Evolutionary conservation across 2,888 invertebrate genomes (phyloP).

Genomic region (Tipula unca): DNA sequence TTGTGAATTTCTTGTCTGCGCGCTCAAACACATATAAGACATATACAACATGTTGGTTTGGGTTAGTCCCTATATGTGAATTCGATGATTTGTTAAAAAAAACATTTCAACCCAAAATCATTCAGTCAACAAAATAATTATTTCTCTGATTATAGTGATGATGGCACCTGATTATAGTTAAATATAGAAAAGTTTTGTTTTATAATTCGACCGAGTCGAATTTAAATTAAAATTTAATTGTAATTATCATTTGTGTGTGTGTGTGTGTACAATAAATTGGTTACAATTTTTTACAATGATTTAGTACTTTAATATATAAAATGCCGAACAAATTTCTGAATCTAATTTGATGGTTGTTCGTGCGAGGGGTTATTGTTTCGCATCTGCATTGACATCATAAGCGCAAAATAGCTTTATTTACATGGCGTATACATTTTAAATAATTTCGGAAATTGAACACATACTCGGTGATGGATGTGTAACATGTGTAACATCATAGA

Average conservation of each 20-base stretch:
- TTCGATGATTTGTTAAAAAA: not conserved
- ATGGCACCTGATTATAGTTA: slow-evolving; percentile 9
- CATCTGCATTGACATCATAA: not conserved
- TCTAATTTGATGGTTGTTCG: not conserved
- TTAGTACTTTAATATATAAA: not conserved
- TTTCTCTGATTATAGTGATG: not conserved
- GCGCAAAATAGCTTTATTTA: not conserved
- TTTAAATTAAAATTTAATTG: not conserved
- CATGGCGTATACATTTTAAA: not conserved
- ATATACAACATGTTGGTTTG: not conserved
- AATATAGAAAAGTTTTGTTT: not conserved
- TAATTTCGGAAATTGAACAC: not conserved
- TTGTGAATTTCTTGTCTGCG: not conserved
- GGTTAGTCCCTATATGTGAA: not conserved
- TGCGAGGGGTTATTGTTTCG: not conserved
- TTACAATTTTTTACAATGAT: not conserved
- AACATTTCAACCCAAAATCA: not conserved
- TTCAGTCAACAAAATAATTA: not conserved
- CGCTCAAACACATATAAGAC: not conserved
- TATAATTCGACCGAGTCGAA: not conserved
- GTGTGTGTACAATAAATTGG: not conserved
- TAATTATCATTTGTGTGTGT: not conserved
- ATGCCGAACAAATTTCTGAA: not conserved
- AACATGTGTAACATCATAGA: no score
- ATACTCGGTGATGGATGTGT: not conserved